Percentiles rank a stretch among this genome's conserved stretches.
Conservation (phyloP, 2,113 vertebrate species). For the Phylloscopus whistleri region DNA sequence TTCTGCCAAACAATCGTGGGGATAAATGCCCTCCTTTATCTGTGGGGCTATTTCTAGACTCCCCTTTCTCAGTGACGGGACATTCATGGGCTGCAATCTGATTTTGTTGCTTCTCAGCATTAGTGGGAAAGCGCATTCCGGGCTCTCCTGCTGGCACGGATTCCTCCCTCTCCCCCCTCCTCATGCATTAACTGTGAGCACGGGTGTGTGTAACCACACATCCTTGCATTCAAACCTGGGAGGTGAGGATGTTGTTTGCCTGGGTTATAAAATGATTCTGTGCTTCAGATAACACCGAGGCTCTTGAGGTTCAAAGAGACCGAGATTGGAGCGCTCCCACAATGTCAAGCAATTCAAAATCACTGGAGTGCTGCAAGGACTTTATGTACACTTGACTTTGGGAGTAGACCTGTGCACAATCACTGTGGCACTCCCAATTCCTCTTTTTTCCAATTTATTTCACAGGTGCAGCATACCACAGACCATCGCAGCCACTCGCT, state of each 20-base stretch:
- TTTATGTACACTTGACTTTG: conserved; percentile 9
- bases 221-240: neutral
- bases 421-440: neutral
- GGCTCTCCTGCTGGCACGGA: neutral
- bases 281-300: neutral
- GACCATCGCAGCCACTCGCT: neutral
- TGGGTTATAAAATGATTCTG: neutral
- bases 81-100: conserved; percentile 21
- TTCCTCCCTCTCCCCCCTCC: neutral
- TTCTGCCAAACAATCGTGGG: conserved; percentile 40
- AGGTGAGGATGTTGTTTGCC: neutral
- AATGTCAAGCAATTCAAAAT: conserved; percentile 48
- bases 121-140: neutral
- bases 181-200: neutral
- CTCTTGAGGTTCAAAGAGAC: conserved; percentile 45
- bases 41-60: conserved; percentile 47
- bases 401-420: neutral
- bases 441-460: neutral
- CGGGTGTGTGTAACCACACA: neutral
- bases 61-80: conserved; percentile 2
- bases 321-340: conserved; percentile 5
- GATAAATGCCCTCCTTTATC: conserved; percentile 63
- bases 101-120: neutral
- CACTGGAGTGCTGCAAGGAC: conserved; percentile 45
- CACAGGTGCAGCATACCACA: neutral